A percentile compares a stretch with the other conserved stretches of the same genome.
These are phyloP conservation scores for Garra rufa DNA, from an alignment of 2,113 vertebrate genomes.

Conservation along the genomic window DNA sequence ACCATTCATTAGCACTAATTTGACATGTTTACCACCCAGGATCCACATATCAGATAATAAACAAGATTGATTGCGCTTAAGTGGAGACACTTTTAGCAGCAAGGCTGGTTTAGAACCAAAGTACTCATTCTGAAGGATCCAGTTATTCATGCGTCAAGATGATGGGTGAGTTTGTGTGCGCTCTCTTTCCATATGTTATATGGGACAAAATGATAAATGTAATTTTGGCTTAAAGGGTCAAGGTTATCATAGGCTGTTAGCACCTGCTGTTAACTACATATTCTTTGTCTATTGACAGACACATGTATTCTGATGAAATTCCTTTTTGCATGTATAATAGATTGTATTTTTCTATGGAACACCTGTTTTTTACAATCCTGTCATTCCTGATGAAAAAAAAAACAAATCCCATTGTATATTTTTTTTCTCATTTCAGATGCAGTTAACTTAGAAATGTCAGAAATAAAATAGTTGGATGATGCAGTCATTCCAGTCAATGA, in stretches of 20 bases:
- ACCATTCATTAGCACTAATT: constrained; percentile 56
- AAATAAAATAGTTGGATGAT: not conserved
- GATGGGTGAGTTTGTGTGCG: not conserved
- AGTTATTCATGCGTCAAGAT: constrained; percentile 9
- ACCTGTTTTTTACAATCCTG: not conserved
- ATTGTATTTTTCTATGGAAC: not conserved
- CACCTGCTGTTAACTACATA: not conserved
- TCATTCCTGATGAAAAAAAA: not conserved
- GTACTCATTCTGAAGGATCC: constrained; percentile 38
- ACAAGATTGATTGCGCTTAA: constrained; percentile 44
- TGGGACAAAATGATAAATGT: not conserved
- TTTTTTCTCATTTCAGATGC: not conserved
- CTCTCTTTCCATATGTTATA: not conserved
- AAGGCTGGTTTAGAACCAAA: not conserved
- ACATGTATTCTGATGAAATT: not conserved
- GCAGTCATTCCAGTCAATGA: not conserved
- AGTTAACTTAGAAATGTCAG: not conserved
- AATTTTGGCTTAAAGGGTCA: too few species aligned
- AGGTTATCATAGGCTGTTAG: too few species aligned
- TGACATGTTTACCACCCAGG: constrained; percentile 57
- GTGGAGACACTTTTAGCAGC: constrained; percentile 33
- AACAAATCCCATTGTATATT: not conserved
- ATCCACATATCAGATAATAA: constrained; percentile 48
- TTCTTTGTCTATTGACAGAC: not conserved
- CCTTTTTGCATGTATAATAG: not conserved